Base-by-base conservation (phyloP, 2,888 invertebrate species). In the Coenonympha glycerion region DNA sequence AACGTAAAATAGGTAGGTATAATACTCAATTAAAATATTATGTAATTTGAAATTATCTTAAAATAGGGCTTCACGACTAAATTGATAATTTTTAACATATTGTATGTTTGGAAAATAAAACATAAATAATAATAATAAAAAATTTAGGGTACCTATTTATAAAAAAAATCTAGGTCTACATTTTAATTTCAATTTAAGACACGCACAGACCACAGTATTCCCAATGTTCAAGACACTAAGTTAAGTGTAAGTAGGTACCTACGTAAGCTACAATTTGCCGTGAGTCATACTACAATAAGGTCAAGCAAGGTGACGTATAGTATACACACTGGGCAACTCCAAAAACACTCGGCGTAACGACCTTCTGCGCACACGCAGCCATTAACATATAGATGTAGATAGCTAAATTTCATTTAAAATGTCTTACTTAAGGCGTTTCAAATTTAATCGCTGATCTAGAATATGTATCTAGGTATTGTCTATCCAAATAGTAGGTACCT, bases 281-380 rank as follows among this genome's bases (percentile, higher is more conserved):
- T 69, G 68, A 67, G 53, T 69, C 68, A 69, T 46, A 6, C 39
- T 52, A 60, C 52, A 56, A 64, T 62, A 66, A 63, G 68, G 66
- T 47, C 49, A 37, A 57, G 44, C 68, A 64, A 69, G 68, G 67
- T 62, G 58, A 66, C 57, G 60, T 58, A 52, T 40, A 52, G 58
- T 58, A 52, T 40, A 52, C 58, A 58, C 56, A 61, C 62, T 57
- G 61, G 55, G 52, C 58, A 57, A 61, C 58, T 52, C 66, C 67
- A 66, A 68, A 68, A 69, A 65, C 63, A 64, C 42, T 49, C 44
- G 50, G 45, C 53, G 59, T 59, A 55, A 53, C 56, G 52, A 50
- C 59, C 59, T 57, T 56, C 45, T 52, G 47, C 42, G 52, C 64
- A 61, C 58, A 56, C 63, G 57, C 59, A 59, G 57, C 59, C 58